phyloP scores from a whole-genome alignment of 2,113 vertebrate genomes.

The Nerophis ophidion region DNA sequence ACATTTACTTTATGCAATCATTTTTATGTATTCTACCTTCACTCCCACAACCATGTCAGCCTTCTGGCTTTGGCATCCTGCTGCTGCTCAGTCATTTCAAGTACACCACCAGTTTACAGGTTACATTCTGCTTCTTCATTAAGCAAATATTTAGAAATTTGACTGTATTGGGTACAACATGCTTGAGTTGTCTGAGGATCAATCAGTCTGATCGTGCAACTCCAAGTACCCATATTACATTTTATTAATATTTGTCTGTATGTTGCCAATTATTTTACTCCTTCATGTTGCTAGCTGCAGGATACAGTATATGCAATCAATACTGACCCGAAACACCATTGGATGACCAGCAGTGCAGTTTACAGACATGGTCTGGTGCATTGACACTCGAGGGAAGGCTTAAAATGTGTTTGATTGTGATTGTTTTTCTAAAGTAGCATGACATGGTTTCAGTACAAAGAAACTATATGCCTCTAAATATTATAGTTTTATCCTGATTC shows the following conservation, averaged over 20 bases:
- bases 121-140: neutral
- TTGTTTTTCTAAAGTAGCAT: too few relatives aligned
- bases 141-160: conserved; percentile 10
- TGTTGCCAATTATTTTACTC: conserved; percentile 6
- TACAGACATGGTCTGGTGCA: conserved; percentile 35
- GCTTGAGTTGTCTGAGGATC: neutral
- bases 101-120: conserved; percentile 6
- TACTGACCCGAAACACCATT: conserved; percentile 17
- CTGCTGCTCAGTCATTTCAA: conserved; percentile 25
- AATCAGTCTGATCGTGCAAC: neutral
- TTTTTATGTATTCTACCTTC: neutral
- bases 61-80: conserved; percentile 22
- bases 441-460: too few relatives aligned
- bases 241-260: conserved; percentile 9
- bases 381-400: neutral
- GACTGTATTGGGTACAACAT: neutral
- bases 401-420: too few relatives aligned
- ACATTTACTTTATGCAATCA: neutral
- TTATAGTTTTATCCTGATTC: too few relatives aligned
- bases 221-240: neutral
- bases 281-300: conserved; percentile 6
- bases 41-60: conserved; percentile 1
- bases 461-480: too few relatives aligned
- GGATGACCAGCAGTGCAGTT: conserved; percentile 23
- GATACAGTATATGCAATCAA: conserved; percentile 18